Conservation (phyloP, 2,888 invertebrate genomes). For the Macrophya alboannulata region DNA sequence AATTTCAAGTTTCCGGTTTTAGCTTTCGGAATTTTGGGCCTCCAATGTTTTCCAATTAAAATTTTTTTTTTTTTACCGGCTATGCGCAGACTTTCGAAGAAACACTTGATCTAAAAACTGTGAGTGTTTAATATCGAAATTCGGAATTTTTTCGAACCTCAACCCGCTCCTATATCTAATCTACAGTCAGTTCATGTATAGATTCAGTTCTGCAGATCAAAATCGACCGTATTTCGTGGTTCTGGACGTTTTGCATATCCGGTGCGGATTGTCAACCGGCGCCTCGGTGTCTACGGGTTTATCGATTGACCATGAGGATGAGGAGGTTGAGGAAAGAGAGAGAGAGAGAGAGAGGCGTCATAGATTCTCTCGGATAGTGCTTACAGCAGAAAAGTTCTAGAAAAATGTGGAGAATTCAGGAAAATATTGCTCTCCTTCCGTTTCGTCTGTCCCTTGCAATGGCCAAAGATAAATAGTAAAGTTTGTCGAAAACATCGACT, state of each 20-base stretch:
- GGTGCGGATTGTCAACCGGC: constrained; percentile 13
- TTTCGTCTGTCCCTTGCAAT: background rate
- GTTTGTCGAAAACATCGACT: constrained; percentile 14
- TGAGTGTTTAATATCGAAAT: too few relatives aligned
- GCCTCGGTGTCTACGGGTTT: constrained; percentile 46
- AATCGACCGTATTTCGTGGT: background rate
- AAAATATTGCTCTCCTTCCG: background rate
- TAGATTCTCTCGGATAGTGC: background rate
- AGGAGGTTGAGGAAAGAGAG: background rate
- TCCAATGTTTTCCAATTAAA: too few relatives aligned
- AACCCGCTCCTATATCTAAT: too few relatives aligned
- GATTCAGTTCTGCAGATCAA: background rate
- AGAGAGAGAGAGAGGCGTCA: background rate
- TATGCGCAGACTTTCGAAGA: too few relatives aligned
- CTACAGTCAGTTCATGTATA: too few relatives aligned
- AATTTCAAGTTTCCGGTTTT: too few relatives aligned
- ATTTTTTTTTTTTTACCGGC: too few relatives aligned
- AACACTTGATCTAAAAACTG: too few relatives aligned
- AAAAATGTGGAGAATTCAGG: constrained; percentile 1
- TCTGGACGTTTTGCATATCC: constrained; percentile 32
- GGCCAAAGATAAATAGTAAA: background rate
- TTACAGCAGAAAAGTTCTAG: background rate
- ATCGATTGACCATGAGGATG: constrained; percentile 45
- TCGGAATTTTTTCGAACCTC: too few relatives aligned
- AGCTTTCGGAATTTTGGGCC: too few relatives aligned